These are phyloP conservation scores for Argyresthia goedartella DNA, from an alignment of 2,888 invertebrate genomes.

Conservation along the genomic window DNA sequence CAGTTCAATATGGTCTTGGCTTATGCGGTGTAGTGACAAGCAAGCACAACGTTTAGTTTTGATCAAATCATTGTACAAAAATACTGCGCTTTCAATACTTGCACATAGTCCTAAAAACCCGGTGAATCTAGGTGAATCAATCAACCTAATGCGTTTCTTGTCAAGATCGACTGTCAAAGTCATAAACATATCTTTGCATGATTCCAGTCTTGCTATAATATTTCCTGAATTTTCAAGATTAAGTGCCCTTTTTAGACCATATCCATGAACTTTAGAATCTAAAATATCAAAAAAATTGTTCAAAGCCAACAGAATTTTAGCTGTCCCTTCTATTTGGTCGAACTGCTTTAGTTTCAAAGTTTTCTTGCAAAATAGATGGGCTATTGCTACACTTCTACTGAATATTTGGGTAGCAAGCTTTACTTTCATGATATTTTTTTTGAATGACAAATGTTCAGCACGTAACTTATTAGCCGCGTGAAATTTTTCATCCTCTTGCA, in stretches of 20 bases:
- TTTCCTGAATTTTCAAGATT: not conserved
- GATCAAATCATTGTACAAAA: too few relatives aligned
- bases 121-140: not conserved
- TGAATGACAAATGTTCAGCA: not conserved
- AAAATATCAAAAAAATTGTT: slow-evolving; percentile 8
- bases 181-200: not conserved
- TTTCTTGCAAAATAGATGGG: not conserved
- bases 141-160: not conserved
- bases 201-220: not conserved
- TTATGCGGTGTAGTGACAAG: slow-evolving; percentile 2
- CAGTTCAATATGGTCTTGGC: slow-evolving; percentile 6
- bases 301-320: not conserved
- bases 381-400: slow-evolving; percentile 6
- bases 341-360: not conserved
- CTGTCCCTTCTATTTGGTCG: not conserved
- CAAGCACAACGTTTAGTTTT: not conserved
- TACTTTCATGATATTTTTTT: slow-evolving; percentile 1
- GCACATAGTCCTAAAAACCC: too few relatives aligned
- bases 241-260: slow-evolving; percentile 4
- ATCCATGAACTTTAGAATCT: not conserved
- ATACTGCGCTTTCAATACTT: too few relatives aligned
- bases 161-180: too few relatives aligned
- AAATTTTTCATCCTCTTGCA: slow-evolving; percentile 1
- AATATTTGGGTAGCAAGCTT: too few relatives aligned
- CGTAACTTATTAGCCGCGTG: not conserved